Evolutionary conservation across 2,797 vertebrate species (phyloP).

Genomic region (Girardinus metallicus): DNA sequence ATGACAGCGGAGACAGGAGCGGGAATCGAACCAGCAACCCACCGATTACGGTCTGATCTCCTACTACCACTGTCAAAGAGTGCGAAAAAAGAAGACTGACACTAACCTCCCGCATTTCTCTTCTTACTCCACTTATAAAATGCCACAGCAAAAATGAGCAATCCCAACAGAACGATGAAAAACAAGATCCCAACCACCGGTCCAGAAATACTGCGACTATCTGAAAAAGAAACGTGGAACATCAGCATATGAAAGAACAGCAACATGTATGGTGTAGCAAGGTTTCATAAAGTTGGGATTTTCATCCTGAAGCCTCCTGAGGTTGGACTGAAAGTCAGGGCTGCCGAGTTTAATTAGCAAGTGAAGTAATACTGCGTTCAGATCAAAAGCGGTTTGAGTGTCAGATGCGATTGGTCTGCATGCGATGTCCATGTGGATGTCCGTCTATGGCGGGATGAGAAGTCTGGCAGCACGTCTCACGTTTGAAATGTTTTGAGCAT

Average conservation of each 20-base stretch:
- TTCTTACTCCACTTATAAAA: neutral
- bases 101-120: conserved; percentile 33
- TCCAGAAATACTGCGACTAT: neutral
- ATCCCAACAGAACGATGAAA: accelerated
- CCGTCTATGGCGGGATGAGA: no score
- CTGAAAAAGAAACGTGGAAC: conserved; percentile 30
- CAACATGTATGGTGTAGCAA: neutral
- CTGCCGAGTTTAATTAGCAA: neutral
- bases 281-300: neutral
- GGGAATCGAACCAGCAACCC: no score
- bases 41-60: no score
- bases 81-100: neutral
- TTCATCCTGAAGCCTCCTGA: neutral
- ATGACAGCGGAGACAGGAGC: no score
- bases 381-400: no score
- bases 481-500: no score
- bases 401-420: no score
- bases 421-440: no score
- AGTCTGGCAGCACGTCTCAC: no score
- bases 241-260: neutral
- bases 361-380: no score
- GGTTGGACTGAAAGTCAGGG: neutral
- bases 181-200: neutral
- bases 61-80: neutral
- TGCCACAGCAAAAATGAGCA: accelerated